Base-by-base conservation (phyloP, 1,140 invertebrate species). In the Solenopsis fugax region DNA sequence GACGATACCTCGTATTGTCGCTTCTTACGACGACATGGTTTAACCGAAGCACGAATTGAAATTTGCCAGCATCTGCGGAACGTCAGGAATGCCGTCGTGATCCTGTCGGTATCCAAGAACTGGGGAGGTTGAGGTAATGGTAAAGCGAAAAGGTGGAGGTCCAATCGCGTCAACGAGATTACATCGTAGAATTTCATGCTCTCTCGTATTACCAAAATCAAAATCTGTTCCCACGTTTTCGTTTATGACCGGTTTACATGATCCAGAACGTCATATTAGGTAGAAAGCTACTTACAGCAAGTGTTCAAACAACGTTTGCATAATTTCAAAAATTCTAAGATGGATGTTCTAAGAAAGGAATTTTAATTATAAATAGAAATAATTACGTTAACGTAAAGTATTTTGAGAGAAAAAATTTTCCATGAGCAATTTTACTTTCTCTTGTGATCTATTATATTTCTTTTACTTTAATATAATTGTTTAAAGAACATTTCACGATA, bases 161-260 rank as follows among this genome's bases (percentile, higher is more conserved):
- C 80, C 80, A 82, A 82, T 82, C 80, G 67, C 80, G 67, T 84
- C 80, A 73, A 84, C 80, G 41, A 75, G 80, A 84, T 84, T 84
- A 75, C 80, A 84, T 75, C 69, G 69, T 84, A 84, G 69, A 84
- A 84, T 84, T 73, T 73, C 69, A 73, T 73, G 56, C 24, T 37
- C 67, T 82, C 52, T 72, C 54, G 65, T 56, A 45, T 34, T 56
- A 73, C 69, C 69, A 29, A 75, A 81, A 81, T 71, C 78, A 71
- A 71, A 84, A 75, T 75, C 69, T 50, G 18, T 24, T 58, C n/a
- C n/a, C 24, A 13, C 56, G 41, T 82, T 67, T 73, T 48, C 80
- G 37, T 18, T 82, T 65, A 58, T 3, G 41, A 41, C 18, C 54
- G 18, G 41, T 58, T 73, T 58, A 71, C 21, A 73, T 21, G 41